These are phyloP conservation scores for Sinocyclocheilus maitianheensis DNA, from an alignment of 2,113 vertebrate genomes.

Conservation along the genomic window DNA sequence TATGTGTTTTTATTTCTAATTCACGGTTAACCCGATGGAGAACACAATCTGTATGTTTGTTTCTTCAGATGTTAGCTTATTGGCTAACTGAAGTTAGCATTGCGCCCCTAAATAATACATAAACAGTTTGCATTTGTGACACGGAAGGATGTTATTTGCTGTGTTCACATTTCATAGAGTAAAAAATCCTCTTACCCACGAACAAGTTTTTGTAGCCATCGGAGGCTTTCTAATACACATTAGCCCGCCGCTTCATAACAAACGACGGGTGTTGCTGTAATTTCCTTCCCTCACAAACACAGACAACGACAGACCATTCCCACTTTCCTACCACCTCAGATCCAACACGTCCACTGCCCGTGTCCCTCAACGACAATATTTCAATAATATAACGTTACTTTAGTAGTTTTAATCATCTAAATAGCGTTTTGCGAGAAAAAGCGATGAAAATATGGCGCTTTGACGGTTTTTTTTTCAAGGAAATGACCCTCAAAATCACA, in stretches of 20 bases:
- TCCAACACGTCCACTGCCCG: background rate
- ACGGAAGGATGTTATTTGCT: background rate
- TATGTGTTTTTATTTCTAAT: background rate
- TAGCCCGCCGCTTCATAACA: constrained; percentile 48
- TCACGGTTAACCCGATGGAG: background rate
- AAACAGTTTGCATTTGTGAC: background rate
- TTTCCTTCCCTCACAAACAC: constrained; percentile 27
- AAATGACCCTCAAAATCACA: background rate
- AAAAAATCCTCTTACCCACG: constrained; percentile 38
- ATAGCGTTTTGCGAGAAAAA: background rate
- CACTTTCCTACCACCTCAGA: background rate
- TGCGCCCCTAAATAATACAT: background rate
- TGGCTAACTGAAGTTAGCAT: constrained; percentile 24
- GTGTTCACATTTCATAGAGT: background rate
- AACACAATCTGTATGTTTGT: background rate
- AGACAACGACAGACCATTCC: background rate
- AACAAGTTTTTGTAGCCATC: constrained; percentile 42
- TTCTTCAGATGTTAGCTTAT: background rate
- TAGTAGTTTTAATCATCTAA: background rate
- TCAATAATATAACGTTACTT: background rate
- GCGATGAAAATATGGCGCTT: too few relatives aligned
- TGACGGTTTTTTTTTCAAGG: too few relatives aligned
- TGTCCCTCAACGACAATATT: background rate
- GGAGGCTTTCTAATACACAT: constrained; percentile 1
- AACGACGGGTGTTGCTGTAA: constrained; percentile 36